A percentile compares a stretch with the other conserved stretches of the same genome.
phyloP scores from a whole-genome alignment of 2,888 invertebrate species.

The Cephonodes hylas region DNA sequence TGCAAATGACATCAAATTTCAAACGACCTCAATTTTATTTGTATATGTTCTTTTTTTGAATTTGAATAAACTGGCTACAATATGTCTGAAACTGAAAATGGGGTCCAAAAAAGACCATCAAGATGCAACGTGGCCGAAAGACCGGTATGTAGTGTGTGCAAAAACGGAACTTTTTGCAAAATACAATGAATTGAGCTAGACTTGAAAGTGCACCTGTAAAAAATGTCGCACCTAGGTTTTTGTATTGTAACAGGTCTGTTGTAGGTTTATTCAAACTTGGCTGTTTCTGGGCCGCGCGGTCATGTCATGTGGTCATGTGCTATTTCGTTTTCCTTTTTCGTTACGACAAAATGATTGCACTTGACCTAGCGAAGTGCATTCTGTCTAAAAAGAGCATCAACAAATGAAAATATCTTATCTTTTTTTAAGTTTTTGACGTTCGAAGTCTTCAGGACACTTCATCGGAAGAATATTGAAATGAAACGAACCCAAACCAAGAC shows the following conservation, averaged over 20 bases:
- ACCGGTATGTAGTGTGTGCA: neutral
- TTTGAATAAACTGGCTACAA: neutral
- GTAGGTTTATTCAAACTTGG: neutral
- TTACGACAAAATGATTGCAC: no score
- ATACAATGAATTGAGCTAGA: neutral
- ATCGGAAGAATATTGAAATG: no score
- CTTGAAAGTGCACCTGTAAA: neutral
- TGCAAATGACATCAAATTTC: neutral
- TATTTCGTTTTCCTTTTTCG: no score
- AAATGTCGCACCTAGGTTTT: neutral
- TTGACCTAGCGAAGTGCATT: no score
- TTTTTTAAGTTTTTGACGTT: no score
- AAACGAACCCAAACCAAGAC: no score
- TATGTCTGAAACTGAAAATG: neutral
- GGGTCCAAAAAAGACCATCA: neutral
- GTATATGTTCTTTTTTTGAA: neutral
- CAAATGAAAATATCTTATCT: no score
- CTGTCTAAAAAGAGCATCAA: no score
- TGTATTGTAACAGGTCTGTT: neutral
- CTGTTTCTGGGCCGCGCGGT: neutral
- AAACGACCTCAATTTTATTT: neutral
- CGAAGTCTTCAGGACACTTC: no score
- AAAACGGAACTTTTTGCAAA: neutral
- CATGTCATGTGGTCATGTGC: no score
- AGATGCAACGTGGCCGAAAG: neutral